phyloP scores from a whole-genome alignment of 2,888 invertebrate species.

The Hartigia nigra region DNA sequence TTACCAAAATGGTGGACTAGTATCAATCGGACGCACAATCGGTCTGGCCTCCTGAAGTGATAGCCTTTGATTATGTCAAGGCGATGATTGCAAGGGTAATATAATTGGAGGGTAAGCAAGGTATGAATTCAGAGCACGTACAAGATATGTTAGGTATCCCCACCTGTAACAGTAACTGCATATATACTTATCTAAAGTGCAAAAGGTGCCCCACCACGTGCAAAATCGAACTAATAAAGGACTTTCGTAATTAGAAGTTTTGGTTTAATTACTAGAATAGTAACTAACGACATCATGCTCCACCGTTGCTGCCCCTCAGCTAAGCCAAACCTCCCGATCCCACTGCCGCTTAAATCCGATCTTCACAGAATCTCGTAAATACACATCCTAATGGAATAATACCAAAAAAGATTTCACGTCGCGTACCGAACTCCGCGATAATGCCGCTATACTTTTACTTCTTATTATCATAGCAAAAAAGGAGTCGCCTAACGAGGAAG shows the following conservation, averaged over 20 bases:
- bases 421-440: not conserved
- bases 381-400: not conserved
- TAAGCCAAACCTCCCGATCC: constrained; percentile 20
- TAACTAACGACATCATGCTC: constrained; percentile 40
- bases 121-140: not conserved
- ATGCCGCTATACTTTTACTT: not conserved
- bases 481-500: not conserved
- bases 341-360: constrained; percentile 18
- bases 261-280: constrained; percentile 49
- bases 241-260: constrained; percentile 56
- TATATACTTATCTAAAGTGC: not conserved
- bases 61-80: not conserved
- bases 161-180: not conserved
- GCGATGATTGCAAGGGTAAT: not conserved
- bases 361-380: constrained; percentile 5
- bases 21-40: not conserved
- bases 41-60: not conserved
- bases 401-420: not conserved
- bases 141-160: not conserved
- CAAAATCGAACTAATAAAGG: constrained; percentile 48
- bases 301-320: constrained; percentile 14
- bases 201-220: not conserved
- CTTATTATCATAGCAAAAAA: not conserved
- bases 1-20: not conserved
- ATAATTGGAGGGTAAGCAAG: not conserved